Evolutionary conservation across 2,888 invertebrate genomes (phyloP).

Genomic region (Drosophila melanosoma): DNA sequence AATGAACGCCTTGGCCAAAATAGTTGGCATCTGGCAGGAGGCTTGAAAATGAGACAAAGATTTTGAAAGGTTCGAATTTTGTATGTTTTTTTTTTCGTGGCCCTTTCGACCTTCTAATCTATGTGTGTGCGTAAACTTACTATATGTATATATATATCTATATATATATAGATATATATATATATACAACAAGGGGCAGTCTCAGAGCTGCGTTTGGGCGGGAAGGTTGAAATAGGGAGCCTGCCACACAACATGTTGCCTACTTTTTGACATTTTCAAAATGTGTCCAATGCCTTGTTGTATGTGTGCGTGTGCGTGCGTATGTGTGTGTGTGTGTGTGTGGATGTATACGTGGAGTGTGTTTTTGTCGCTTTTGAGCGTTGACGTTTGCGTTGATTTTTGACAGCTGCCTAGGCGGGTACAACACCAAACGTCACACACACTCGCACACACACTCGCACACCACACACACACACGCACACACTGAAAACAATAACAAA

Average conservation of each 20-base stretch:
- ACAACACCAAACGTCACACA: conserved; percentile 54
- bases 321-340: conserved; percentile 10
- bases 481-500: conserved; percentile 69
- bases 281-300: conserved; percentile 66
- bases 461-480: conserved; percentile 22
- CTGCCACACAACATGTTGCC: conserved; percentile 71
- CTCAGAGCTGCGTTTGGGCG: conserved; percentile 1
- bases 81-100: conserved; percentile 15
- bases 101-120: conserved; percentile 55
- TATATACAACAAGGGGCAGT: conserved; percentile 44
- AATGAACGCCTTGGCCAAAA: conserved; percentile 61
- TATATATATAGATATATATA: conserved; percentile 28
- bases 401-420: conserved; percentile 77
- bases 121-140: conserved; percentile 56
- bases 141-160: conserved; percentile 9
- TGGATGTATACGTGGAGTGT: conserved; percentile 20
- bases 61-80: conserved; percentile 53
- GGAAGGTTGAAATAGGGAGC: conserved; percentile 3
- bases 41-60: conserved; percentile 54
- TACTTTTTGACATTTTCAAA: conserved; percentile 79
- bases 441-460: conserved; percentile 18
- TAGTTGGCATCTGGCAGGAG: conserved; percentile 63
- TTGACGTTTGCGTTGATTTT: conserved; percentile 79
- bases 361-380: conserved; percentile 64
- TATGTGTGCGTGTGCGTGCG: conserved; percentile 7